These are phyloP conservation scores for Amphiura filiformis DNA, from an alignment of 35 echinoderm and acorn worm species.

Conservation along the genomic window DNA sequence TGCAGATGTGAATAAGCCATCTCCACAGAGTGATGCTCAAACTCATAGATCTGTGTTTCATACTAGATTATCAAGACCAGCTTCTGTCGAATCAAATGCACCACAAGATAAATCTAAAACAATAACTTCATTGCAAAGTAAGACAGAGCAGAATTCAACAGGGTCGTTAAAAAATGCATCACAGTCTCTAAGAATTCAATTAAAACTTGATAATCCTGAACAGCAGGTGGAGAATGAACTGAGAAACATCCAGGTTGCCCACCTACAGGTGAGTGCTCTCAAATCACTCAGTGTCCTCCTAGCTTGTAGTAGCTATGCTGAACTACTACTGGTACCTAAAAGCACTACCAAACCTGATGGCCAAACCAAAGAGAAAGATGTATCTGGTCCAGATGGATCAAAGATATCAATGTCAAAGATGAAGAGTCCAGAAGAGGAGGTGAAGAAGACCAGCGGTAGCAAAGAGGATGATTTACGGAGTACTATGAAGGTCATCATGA, in stretches of 20 bases:
- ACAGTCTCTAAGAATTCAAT: background rate
- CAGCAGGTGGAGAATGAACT: slow-evolving; percentile 56
- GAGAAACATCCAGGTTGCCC: slow-evolving; percentile 50
- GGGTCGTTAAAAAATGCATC: background rate
- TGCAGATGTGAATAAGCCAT: background rate
- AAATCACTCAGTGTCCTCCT: slow-evolving; percentile 83
- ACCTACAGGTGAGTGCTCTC: slow-evolving; percentile 70
- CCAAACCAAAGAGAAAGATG: background rate
- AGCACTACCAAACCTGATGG: background rate
- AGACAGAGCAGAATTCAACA: background rate
- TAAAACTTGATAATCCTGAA: slow-evolving; percentile 37
- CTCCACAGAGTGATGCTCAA: background rate
- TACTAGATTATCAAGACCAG: background rate
- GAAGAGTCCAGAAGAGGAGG: slow-evolving; percentile 26
- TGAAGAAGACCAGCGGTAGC: background rate
- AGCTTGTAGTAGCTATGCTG: slow-evolving; percentile 84
- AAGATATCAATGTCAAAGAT: background rate
- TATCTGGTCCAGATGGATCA: background rate
- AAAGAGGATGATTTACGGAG: slow-evolving; percentile 59
- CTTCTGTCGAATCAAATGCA: background rate
- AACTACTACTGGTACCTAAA: slow-evolving; percentile 88
- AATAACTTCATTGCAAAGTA: background rate
- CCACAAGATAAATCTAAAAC: background rate
- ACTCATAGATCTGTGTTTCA: background rate
- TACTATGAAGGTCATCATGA: slow-evolving; percentile 82